Evolutionary conservation across 2,797 vertebrate genomes (phyloP).

Genomic region (Prunella strophiata): DNA sequence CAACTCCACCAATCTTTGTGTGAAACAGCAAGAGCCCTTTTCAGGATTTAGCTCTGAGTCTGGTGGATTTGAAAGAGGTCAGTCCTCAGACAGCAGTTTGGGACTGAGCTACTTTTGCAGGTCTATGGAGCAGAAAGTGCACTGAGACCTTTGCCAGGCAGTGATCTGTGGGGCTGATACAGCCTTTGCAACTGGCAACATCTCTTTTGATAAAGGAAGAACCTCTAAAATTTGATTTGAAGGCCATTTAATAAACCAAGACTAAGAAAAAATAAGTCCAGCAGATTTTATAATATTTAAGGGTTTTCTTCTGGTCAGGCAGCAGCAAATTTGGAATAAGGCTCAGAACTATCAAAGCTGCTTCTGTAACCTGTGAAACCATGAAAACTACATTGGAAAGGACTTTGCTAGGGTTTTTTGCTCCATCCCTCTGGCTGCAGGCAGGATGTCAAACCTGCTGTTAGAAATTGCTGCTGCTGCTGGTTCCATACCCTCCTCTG

Average conservation of each 20-base stretch:
- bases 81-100: neutral
- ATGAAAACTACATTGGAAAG: neutral
- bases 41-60: neutral
- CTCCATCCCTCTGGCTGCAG: neutral
- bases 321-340: neutral
- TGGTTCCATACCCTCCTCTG: neutral
- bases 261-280: neutral
- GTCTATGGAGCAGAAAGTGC: fast-evolving
- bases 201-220: neutral
- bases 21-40: neutral
- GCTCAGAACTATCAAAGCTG: neutral
- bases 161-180: neutral
- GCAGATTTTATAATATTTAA: neutral
- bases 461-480: neutral
- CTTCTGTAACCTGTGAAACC: neutral
- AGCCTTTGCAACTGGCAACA: neutral
- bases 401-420: neutral
- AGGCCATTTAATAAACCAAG: neutral
- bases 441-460: neutral
- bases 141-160: neutral
- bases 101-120: neutral
- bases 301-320: neutral
- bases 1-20: neutral
- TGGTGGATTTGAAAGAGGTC: neutral
- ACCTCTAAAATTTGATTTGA: neutral